Conservation (phyloP, 2,888 invertebrate genomes). For the Hirtodrosophila alboralis region DNA sequence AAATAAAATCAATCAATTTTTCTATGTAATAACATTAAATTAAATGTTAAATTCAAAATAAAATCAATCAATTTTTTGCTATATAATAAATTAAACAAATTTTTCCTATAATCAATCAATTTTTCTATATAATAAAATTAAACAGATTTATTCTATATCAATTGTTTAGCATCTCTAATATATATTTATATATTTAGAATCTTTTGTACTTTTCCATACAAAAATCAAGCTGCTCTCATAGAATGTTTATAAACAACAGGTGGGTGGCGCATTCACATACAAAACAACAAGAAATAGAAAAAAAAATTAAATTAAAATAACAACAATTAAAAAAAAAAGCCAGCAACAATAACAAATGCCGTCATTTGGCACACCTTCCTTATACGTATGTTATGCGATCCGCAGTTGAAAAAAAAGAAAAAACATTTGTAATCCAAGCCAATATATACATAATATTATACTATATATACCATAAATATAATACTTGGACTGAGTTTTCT, state of each 20-base stretch:
- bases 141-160: too few species aligned
- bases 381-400: conserved; percentile 5
- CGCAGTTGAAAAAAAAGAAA: too few species aligned
- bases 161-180: too few species aligned
- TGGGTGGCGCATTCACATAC: conserved; percentile 29
- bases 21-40: too few species aligned
- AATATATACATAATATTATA: conserved; percentile 38
- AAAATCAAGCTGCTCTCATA: conserved; percentile 1
- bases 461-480: conserved; percentile 2
- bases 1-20: too few species aligned
- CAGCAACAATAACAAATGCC: conserved; percentile 43
- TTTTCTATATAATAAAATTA: too few species aligned
- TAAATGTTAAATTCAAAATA: too few species aligned
- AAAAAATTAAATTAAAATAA: too few species aligned
- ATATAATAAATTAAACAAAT: too few species aligned
- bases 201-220: conserved; percentile 1
- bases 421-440: conserved; percentile 59
- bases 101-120: too few species aligned
- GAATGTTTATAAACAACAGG: conserved; percentile 21
- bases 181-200: not conserved
- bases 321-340: conserved; percentile 6
- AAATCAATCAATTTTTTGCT: too few species aligned
- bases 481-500: conserved; percentile 49
- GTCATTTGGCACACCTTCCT: conserved; percentile 55
- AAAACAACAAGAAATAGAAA: too few species aligned